A percentile compares a stretch with the other conserved stretches of the same genome.
Evolutionary conservation across 1,140 invertebrate species (phyloP).

Genomic region (Caligus rogercresseyi): DNA sequence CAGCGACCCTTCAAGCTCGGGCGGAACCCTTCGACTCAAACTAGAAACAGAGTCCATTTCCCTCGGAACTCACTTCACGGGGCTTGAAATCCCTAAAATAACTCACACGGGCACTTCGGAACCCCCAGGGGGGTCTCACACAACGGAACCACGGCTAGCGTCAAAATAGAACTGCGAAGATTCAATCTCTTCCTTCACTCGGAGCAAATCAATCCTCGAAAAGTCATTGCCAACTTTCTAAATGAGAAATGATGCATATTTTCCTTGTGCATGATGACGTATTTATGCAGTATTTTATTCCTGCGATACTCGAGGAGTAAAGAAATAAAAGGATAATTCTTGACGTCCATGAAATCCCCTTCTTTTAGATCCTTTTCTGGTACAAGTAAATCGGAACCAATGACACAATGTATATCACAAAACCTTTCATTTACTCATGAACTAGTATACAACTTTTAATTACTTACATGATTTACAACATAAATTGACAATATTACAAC

Average conservation of each 20-base stretch:
- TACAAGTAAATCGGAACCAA: too few relatives aligned
- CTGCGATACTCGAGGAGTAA: background rate
- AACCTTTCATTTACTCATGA: too few relatives aligned
- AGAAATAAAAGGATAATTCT: too few relatives aligned
- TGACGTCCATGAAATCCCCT: too few relatives aligned
- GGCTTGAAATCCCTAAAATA: background rate
- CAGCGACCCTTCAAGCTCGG: too few relatives aligned
- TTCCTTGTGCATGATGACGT: background rate
- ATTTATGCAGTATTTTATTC: background rate
- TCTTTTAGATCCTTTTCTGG: too few relatives aligned
- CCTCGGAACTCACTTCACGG: background rate
- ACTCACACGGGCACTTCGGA: background rate
- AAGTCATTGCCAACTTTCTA: background rate
- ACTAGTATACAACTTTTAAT: too few relatives aligned
- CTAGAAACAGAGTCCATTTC: background rate
- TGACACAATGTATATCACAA: too few relatives aligned
- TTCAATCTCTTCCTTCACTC: background rate
- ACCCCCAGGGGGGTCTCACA: background rate
- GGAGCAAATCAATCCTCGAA: background rate
- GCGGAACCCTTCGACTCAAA: background rate
- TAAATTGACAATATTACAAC: too few relatives aligned
- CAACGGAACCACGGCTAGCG: background rate
- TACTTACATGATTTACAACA: too few relatives aligned
- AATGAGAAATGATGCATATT: background rate
- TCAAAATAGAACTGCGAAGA: background rate